Evolutionary conservation across 2,113 vertebrate genomes (phyloP).

Genomic region (Rana temporaria): DNA sequence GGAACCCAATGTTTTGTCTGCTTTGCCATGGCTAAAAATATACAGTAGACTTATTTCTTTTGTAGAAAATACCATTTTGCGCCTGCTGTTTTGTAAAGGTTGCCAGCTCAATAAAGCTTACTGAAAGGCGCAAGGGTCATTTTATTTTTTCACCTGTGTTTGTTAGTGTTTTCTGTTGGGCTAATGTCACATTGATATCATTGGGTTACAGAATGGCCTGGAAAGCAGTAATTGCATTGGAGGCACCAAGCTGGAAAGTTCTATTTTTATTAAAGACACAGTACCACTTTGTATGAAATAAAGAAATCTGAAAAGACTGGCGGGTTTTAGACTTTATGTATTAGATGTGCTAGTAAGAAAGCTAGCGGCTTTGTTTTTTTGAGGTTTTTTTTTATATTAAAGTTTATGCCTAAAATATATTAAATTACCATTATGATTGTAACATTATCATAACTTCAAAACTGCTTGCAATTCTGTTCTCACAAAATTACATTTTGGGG

Average conservation of each 20-base stretch:
- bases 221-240: conserved; percentile 57
- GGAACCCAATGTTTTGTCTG: background rate
- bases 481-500: no score
- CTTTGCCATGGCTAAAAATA: conserved; percentile 24
- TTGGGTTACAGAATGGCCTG: conserved; percentile 68
- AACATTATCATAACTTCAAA: no score
- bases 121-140: conserved; percentile 65
- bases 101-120: conserved; percentile 64
- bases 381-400: no score
- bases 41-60: conserved; percentile 10
- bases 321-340: no score
- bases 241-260: conserved; percentile 2
- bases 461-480: no score
- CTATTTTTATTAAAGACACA: conserved; percentile 14
- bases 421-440: no score
- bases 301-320: no score
- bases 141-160: conserved; percentile 67
- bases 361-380: no score
- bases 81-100: conserved; percentile 65
- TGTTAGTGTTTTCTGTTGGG: conserved; percentile 69
- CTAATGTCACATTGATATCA: conserved; percentile 71
- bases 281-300: background rate
- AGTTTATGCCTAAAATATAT: no score
- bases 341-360: no score
- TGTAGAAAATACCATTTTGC: conserved; percentile 38